These are phyloP conservation scores for Nilaparvata lugens DNA, from an alignment of 1,140 invertebrate genomes.

Conservation along the genomic window DNA sequence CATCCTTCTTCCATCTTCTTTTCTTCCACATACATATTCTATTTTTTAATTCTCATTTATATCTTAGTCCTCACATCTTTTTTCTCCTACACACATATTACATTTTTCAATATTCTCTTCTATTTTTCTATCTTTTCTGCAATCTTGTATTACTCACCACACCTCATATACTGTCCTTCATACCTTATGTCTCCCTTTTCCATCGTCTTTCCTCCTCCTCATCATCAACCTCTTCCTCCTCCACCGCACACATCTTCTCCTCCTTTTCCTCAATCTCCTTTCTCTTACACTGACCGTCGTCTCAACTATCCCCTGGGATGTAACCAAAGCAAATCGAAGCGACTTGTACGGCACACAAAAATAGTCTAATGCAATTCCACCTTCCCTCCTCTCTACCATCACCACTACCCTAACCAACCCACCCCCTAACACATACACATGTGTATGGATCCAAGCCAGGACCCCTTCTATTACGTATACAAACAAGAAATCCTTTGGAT, in stretches of 20 bases:
- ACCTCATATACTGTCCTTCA: no score
- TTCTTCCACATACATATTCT: no score
- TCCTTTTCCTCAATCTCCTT: neutral
- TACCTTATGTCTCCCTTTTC: no score
- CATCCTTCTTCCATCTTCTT: no score
- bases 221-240: neutral
- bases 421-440: neutral
- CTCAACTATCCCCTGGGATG: neutral
- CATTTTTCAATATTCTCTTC: no score
- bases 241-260: neutral
- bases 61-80: no score
- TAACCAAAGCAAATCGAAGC: slow-evolving; percentile 16
- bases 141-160: no score
- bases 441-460: neutral
- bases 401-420: neutral
- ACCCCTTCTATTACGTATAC: neutral
- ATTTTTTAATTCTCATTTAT: no score
- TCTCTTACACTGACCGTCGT: neutral
- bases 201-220: no score
- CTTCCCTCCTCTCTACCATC: neutral
- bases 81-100: no score
- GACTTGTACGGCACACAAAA: slow-evolving; percentile 13
- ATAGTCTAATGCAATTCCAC: slow-evolving; percentile 18
- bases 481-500: neutral
- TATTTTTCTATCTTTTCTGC: no score